Percentiles rank a stretch among this genome's conserved stretches.
phyloP scores from a whole-genome alignment of 2,797 vertebrate species.

The Enteromius treurensis region DNA sequence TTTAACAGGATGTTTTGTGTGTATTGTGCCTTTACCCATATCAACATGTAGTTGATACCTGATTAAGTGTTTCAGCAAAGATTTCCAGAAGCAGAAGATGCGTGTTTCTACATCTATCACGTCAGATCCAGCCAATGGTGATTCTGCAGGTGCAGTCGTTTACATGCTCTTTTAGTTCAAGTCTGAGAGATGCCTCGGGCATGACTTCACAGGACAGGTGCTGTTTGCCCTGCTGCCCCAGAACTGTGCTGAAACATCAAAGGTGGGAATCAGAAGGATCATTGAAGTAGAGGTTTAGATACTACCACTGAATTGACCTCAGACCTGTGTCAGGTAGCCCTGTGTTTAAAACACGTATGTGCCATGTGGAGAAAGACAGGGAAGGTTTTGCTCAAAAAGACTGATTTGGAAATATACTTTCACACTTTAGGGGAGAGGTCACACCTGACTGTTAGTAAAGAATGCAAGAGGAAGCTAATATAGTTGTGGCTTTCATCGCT shows the following conservation, averaged over 20 bases:
- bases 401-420: slow-evolving; percentile 46
- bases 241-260: slow-evolving; percentile 60
- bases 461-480: slow-evolving; percentile 39
- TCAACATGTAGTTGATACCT: slow-evolving; percentile 4
- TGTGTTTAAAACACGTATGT: slow-evolving; percentile 50
- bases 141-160: slow-evolving; percentile 39
- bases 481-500: slow-evolving; percentile 38
- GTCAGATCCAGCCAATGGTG: slow-evolving; percentile 46
- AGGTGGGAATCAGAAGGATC: slow-evolving; percentile 46
- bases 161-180: slow-evolving; percentile 42
- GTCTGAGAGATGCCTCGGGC: slow-evolving; percentile 61
- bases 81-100: slow-evolving; percentile 39
- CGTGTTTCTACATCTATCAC: slow-evolving; percentile 53
- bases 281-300: slow-evolving; percentile 48
- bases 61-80: slow-evolving; percentile 32
- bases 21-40: neutral
- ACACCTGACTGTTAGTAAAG: slow-evolving; percentile 56
- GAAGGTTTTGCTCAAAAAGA: slow-evolving; percentile 34
- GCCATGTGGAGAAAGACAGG: slow-evolving; percentile 33
- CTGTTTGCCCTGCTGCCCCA: slow-evolving; percentile 57
- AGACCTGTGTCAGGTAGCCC: slow-evolving; percentile 47
- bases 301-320: slow-evolving; percentile 51
- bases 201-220: slow-evolving; percentile 67
- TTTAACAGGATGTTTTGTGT: neutral
- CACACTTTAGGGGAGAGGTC: slow-evolving; percentile 44